phyloP scores from a whole-genome alignment of 2,113 vertebrate species.

The Tetrax tetrax region DNA sequence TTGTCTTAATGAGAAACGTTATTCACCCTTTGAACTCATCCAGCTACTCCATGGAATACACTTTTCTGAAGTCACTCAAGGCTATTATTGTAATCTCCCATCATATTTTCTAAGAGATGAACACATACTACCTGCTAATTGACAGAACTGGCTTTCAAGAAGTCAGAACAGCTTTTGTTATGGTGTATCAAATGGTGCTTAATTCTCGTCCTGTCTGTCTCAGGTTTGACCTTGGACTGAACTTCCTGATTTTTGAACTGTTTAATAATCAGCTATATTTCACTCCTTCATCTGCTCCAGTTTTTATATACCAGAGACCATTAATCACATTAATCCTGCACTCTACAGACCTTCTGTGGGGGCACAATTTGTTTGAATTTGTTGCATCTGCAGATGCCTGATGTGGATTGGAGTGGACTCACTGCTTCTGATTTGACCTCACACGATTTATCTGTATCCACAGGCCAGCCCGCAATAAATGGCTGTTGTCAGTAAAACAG shows the following conservation, averaged over 20 bases:
- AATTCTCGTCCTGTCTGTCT: conserved; percentile 10
- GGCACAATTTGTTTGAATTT: conserved; percentile 6
- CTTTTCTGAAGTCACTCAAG: not conserved
- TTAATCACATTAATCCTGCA: not conserved
- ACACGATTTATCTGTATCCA: not conserved
- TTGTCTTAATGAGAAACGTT: not conserved
- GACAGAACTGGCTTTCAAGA: conserved; percentile 6
- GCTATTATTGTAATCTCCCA: not conserved
- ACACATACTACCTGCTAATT: not conserved
- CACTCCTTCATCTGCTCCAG: not conserved
- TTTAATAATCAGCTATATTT: not conserved
- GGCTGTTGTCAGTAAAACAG: not conserved
- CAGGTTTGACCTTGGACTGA: not conserved
- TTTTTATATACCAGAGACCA: not conserved
- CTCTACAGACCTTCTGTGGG: not conserved
- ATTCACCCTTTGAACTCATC: not conserved
- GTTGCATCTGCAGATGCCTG: not conserved
- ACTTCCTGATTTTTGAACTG: not conserved
- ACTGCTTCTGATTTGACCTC: not conserved
- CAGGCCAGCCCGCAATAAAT: not conserved
- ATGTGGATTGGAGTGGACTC: conserved; percentile 1
- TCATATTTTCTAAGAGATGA: not conserved
- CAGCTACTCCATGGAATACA: not conserved
- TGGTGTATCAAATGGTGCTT: not conserved
- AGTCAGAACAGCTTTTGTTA: not conserved